Base-by-base conservation (phyloP, 2,888 invertebrate genomes). In the Glaucopsyche alexis region DNA sequence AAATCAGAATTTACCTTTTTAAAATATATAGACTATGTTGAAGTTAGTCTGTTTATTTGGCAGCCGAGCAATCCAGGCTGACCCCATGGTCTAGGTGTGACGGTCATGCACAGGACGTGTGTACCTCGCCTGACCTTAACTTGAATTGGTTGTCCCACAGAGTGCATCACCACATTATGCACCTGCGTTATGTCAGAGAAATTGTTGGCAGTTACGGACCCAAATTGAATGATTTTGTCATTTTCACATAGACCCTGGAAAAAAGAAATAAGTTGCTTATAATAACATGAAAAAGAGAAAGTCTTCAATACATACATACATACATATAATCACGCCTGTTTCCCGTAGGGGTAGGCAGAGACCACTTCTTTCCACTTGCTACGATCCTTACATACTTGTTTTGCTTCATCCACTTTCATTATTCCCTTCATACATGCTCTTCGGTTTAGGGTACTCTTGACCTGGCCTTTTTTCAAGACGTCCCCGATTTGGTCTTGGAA, bases 191-290 rank as follows among this genome's bases (percentile, higher is more conserved):
- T 87, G 69, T 94, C 93, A 69, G 93, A 92, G 82, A 96, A 97
- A 87, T 97, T 98, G 7, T 84, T 87, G 0, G 91, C 87, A 83
- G 95, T 96, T 9, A 97, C 89, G 0, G 97, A 96, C 7, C 97
- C 97, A 85, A 98, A 97, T 80, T 96, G 94, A 4, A 96, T 81
- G 16, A 98, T 93, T 76, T 94, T 92, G 86, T 98, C 97, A 16
- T 95, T 93, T 50, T 94, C 92, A 77, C 91, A 88, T 7, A 98
- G 89, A 0, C 97, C 97, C 96, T 97, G 85, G 65, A 86, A 87
- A 65, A 71, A 45, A 67, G 50, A 45, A 2, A 9, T 16, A 52
- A 16, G 16, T 52, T 52, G 52, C 50, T 52, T 7, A 8, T 52
- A 7, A 42, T 42, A 52, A 52, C n/a, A 67, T n/a, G 42, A 47